Conservation (phyloP, 2,113 vertebrate species). For the Crotalus tigris region DNA sequence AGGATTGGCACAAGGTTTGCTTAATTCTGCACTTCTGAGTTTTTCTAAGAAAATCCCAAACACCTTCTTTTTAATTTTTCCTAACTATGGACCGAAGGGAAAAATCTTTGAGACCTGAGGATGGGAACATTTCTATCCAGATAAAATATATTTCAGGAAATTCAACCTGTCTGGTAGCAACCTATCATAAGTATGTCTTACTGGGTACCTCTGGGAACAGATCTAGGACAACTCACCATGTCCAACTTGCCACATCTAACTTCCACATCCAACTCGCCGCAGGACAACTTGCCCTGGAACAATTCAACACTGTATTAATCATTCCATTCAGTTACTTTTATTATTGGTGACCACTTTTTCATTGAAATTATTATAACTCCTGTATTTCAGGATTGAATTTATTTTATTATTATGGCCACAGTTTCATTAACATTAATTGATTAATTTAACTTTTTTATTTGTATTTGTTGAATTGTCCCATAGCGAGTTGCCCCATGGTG, state of each 20-base stretch:
- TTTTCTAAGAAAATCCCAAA: not conserved
- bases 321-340: not conserved
- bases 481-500: not conserved
- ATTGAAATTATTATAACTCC: not conserved
- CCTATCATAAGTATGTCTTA: not conserved
- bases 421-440: not conserved
- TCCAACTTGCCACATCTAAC: not conserved
- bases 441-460: not conserved
- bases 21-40: not conserved
- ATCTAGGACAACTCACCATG: not conserved
- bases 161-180: not conserved
- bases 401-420: not conserved
- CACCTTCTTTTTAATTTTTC: not conserved
- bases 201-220: not conserved
- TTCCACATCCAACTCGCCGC: not conserved
- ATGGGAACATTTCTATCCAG: not conserved
- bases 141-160: not conserved
- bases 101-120: not conserved
- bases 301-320: not conserved
- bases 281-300: too few species aligned
- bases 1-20: not conserved
- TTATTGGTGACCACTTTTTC: not conserved
- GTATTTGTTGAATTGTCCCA: not conserved
- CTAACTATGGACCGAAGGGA: not conserved
- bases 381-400: not conserved